Percentiles rank a stretch among this genome's conserved stretches.
Evolutionary conservation across 1,140 invertebrate species (phyloP).

Genomic region (Chelonus insularis): DNA sequence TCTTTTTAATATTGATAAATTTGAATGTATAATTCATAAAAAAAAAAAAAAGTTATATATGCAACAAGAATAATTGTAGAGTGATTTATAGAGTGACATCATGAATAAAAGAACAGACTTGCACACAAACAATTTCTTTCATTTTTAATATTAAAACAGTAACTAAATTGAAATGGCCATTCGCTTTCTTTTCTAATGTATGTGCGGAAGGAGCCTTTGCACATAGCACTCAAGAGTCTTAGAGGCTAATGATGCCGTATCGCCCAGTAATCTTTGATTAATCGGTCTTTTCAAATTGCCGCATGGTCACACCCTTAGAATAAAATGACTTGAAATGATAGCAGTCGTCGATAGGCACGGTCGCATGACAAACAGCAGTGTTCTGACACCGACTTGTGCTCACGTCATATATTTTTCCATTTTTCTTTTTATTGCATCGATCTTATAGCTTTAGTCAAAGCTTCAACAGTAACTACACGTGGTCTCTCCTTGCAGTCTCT

Average conservation of each 20-base stretch:
- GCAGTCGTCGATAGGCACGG: conserved; percentile 42
- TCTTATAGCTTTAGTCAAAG: background rate
- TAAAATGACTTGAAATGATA: conserved; percentile 53
- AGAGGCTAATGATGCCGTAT: conserved; percentile 39
- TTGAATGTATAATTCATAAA: background rate
- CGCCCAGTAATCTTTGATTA: conserved; percentile 43
- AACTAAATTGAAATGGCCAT: no score
- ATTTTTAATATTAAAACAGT: no score
- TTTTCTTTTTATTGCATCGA: conserved; percentile 4
- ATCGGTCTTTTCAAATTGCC: conserved; percentile 47
- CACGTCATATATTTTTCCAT: background rate
- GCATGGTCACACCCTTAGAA: conserved; percentile 51
- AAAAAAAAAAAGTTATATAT: no score
- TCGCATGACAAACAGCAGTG: conserved; percentile 55
- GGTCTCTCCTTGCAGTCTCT: background rate
- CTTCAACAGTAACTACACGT: background rate
- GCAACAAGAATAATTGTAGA: no score
- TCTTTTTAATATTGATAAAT: background rate
- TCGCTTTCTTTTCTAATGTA: background rate
- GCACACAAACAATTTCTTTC: no score
- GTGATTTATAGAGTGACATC: no score
- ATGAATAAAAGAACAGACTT: no score
- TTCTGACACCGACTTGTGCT: conserved; percentile 25
- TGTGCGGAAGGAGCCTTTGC: background rate
- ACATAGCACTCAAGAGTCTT: background rate